Conservation (phyloP, 2,113 vertebrate species). For the Malurus alboscapulatus region DNA sequence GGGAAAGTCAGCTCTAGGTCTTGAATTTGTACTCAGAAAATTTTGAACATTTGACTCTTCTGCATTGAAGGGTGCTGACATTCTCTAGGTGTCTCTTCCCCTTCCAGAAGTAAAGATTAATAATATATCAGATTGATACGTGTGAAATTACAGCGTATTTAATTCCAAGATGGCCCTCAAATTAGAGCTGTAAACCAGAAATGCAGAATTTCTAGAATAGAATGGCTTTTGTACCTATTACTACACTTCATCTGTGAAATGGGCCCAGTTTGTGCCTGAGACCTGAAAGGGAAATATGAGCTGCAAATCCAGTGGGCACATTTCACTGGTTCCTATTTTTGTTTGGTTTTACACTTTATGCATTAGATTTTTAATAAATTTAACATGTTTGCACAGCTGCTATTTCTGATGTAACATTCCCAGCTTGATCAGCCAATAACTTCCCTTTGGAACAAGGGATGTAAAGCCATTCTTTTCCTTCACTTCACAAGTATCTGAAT, state of each 20-base stretch:
- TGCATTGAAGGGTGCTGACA: neutral
- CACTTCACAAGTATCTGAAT: neutral
- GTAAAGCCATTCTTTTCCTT: neutral
- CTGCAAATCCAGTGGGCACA: neutral
- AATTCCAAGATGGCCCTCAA: neutral
- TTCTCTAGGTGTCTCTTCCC: neutral
- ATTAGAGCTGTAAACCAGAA: neutral
- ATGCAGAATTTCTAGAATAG: neutral
- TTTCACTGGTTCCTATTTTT: neutral
- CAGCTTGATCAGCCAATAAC: neutral
- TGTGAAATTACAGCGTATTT: neutral
- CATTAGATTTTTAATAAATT: neutral
- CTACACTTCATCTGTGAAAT: neutral
- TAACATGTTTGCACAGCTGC: neutral
- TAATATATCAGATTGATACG: neutral
- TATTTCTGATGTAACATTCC: neutral
- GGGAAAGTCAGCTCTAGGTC: neutral
- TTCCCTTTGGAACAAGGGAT: neutral
- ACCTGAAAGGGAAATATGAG: neutral
- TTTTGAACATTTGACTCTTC: neutral
- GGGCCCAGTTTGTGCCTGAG: neutral
- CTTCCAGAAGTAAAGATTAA: neutral
- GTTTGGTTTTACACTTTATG: neutral
- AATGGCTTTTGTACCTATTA: neutral
- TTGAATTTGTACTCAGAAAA: neutral